These are phyloP conservation scores for Drosophila kanapiae DNA, from an alignment of 1,140 invertebrate species.

Conservation along the genomic window DNA sequence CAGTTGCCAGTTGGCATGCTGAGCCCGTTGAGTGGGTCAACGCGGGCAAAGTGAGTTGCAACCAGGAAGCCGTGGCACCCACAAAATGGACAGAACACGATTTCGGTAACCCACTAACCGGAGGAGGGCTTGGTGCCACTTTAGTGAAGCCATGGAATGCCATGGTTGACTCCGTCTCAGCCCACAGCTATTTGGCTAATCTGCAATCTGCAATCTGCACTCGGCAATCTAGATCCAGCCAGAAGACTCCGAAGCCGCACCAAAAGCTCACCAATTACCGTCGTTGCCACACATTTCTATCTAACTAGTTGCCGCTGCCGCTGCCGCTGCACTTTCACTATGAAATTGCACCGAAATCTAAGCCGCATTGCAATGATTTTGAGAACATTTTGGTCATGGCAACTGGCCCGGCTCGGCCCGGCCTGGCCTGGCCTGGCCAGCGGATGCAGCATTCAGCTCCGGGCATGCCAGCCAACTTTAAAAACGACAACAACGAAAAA, in stretches of 20 bases:
- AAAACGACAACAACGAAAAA: constrained; percentile 16
- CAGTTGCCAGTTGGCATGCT: neutral
- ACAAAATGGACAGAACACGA: constrained; percentile 39
- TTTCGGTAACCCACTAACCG: constrained; percentile 20
- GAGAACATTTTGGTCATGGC: constrained; percentile 79
- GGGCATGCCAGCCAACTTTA: constrained; percentile 7
- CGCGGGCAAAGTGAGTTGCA: constrained; percentile 28
- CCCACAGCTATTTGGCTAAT: constrained; percentile 20
- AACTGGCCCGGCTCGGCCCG: constrained; percentile 63
- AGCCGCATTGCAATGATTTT: constrained; percentile 54
- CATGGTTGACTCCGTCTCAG: neutral
- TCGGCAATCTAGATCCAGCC: constrained; percentile 22
- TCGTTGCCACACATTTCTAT: constrained; percentile 33
- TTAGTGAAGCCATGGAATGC: constrained; percentile 11
- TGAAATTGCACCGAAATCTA: constrained; percentile 70
- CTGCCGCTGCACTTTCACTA: constrained; percentile 52
- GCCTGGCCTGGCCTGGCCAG: constrained; percentile 27
- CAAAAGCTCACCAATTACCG: constrained; percentile 24
- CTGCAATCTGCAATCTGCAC: constrained; percentile 6
- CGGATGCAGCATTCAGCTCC: constrained; percentile 59
- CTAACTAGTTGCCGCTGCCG: constrained; percentile 30
- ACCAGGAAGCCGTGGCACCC: constrained; percentile 25
- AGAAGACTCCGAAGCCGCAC: constrained; percentile 12
- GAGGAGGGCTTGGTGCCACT: constrained; percentile 5
- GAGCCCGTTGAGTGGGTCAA: constrained; percentile 58